Evolutionary conservation across 1,140 invertebrate species (phyloP).

Genomic region (Achroia grisella): DNA sequence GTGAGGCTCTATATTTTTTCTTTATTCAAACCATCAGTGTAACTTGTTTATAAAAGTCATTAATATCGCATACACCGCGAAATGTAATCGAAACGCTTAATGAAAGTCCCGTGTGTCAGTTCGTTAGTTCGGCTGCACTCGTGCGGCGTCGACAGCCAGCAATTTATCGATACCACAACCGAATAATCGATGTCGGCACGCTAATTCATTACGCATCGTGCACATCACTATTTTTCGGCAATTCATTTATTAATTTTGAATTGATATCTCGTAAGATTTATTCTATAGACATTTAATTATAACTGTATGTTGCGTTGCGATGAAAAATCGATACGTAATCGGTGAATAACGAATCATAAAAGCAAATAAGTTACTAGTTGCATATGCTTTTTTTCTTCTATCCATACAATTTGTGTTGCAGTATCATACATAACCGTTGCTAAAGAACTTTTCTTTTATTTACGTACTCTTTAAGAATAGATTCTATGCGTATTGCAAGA

Average conservation of each 20-base stretch:
- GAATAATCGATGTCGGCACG: slow-evolving; percentile 45
- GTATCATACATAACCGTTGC: background rate
- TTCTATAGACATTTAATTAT: too few relatives aligned
- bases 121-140: slow-evolving; percentile 36
- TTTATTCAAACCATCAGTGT: slow-evolving; percentile 40
- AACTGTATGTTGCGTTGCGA: too few relatives aligned
- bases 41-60: slow-evolving; percentile 54
- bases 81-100: slow-evolving; percentile 51
- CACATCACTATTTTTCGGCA: slow-evolving; percentile 30
- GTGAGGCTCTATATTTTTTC: slow-evolving; percentile 21
- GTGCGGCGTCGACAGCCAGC: slow-evolving; percentile 19
- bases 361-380: background rate
- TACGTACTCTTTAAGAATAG: background rate
- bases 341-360: too few relatives aligned
- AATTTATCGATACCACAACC: slow-evolving; percentile 40
- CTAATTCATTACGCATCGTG: slow-evolving; percentile 17
- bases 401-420: slow-evolving; percentile 3
- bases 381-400: slow-evolving; percentile 4
- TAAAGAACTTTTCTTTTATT: slow-evolving; percentile 3
- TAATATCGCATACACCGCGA: slow-evolving; percentile 36
- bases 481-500: background rate
- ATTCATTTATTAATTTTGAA: too few relatives aligned
- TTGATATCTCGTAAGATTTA: too few relatives aligned
- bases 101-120: slow-evolving; percentile 36
- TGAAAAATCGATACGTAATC: too few relatives aligned